A percentile compares a stretch with the other conserved stretches of the same genome.
Evolutionary conservation across 23 tunicate species (phyloP).

Genomic region (Phallusia fumigata): DNA sequence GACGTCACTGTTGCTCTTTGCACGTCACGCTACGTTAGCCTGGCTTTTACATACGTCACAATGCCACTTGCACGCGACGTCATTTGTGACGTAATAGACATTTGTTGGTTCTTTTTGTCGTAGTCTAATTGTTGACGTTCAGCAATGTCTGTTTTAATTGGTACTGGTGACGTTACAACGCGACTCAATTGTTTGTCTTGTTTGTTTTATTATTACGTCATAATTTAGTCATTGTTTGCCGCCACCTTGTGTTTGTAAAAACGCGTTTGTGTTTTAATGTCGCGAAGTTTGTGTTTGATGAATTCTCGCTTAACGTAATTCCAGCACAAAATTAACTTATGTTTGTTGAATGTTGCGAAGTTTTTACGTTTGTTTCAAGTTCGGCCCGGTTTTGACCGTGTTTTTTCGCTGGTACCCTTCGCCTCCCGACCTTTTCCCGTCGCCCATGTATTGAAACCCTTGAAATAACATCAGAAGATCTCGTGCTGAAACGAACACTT

Average conservation of each 20-base stretch:
- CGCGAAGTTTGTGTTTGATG: background rate
- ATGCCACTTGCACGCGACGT: constrained; percentile 8
- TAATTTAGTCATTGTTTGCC: background rate
- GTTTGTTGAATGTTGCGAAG: no score
- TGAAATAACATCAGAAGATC: no score
- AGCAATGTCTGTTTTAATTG: background rate
- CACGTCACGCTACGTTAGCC: background rate
- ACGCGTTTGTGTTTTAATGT: background rate
- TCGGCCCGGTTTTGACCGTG: no score
- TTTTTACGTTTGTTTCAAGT: no score
- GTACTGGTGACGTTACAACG: background rate
- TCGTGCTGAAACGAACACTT: no score
- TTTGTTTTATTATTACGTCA: background rate
- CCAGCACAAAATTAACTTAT: no score
- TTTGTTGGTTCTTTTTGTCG: background rate
- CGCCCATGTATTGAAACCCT: no score
- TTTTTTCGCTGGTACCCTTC: no score
- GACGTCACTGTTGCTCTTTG: constrained; percentile 9
- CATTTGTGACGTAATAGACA: background rate
- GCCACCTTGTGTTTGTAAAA: background rate
- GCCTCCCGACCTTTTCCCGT: no score
- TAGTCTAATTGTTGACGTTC: background rate
- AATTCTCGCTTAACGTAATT: no score
- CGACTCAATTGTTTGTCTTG: background rate
- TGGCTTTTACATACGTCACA: background rate